Conservation (phyloP, 2,797 vertebrate genomes). For the Sebastes diaconus region DNA sequence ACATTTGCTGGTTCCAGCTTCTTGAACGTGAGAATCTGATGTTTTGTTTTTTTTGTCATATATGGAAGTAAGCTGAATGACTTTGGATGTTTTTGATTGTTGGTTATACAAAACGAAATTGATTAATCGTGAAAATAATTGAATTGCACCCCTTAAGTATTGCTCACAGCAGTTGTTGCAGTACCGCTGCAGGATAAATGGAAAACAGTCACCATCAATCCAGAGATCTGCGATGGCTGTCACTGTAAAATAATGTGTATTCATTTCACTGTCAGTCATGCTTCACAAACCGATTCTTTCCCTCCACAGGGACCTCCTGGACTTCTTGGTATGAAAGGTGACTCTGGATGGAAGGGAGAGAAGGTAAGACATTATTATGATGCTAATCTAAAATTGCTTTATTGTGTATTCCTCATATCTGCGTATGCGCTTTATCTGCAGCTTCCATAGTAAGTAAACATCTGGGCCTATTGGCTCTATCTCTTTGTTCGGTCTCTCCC, state of each 20-base stretch:
- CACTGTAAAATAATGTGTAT: conserved; percentile 30
- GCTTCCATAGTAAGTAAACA: conserved; percentile 59
- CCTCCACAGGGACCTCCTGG: conserved; percentile 92
- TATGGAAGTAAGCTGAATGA: not conserved
- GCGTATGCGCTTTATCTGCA: conserved; percentile 55
- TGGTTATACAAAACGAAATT: not conserved
- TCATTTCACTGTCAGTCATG: conserved; percentile 13
- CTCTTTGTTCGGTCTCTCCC: conserved; percentile 29
- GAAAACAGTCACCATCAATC: not conserved
- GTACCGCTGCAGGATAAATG: not conserved
- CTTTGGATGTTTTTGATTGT: not conserved
- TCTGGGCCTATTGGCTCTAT: conserved; percentile 25
- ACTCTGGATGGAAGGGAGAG: conserved; percentile 95
- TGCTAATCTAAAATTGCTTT: conserved; percentile 72
- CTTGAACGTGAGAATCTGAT: not conserved
- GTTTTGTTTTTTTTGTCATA: not conserved
- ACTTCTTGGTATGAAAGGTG: conserved; percentile 96
- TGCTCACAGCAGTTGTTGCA: not conserved
- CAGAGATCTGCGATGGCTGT: not conserved
- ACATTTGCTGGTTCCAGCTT: not conserved
- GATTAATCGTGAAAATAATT: not conserved
- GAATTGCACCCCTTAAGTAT: not conserved
- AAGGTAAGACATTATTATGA: conserved; percentile 83
- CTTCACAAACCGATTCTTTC: conserved; percentile 48
- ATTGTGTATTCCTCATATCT: conserved; percentile 67